Base-by-base conservation (phyloP, 2,113 vertebrate genomes). In the Fregata magnificens region DNA sequence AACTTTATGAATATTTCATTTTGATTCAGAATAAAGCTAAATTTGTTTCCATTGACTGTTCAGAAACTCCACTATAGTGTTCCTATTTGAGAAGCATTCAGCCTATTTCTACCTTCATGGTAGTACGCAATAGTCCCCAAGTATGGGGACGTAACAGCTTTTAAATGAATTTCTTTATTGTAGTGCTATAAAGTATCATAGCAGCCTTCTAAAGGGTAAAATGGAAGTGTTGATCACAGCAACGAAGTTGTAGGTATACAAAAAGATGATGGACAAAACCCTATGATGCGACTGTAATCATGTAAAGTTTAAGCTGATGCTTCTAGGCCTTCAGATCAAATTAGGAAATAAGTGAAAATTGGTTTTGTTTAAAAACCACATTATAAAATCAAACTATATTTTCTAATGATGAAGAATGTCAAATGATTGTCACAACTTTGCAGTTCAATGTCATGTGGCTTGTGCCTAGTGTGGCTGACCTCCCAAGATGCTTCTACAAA, bases 11-110 rank as follows among this genome's bases (percentile, higher is more conserved):
- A 29, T 84, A 19, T 87, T 94, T 91, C 15, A 20, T 67, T 94
- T 93, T 55, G 34, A 82, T 88, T 80, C 40, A 80, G 82, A 96
- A 93, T 90, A 86, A 93, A 93, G 49, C 49, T 73, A 53, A 76
- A 77, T 70, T 80, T 74, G 11, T 87, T 94, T 96, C 40, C 56
- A 21, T 25, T 59, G 61, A 31, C 38, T 86, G 42, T 79, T 95
- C 34, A 58, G 62, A 69, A 85, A 82, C 73, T 69, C 44, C 34
- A 56, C 18, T 76, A 44, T 61, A 79, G 62, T 2, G 13, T 49
- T 95, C 11, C 32, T 61, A 7, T 67, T 34, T 76, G 55, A 63
- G 47, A 50, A 84, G 42, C 19, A 59, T 20, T 90, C 24, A 32
- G 21, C 53, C 42, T 78, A 2, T 82, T 92, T 66, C 66, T 58